phyloP scores from a whole-genome alignment of 2,797 vertebrate genomes.

The Phrynocephalus guinanensis region DNA sequence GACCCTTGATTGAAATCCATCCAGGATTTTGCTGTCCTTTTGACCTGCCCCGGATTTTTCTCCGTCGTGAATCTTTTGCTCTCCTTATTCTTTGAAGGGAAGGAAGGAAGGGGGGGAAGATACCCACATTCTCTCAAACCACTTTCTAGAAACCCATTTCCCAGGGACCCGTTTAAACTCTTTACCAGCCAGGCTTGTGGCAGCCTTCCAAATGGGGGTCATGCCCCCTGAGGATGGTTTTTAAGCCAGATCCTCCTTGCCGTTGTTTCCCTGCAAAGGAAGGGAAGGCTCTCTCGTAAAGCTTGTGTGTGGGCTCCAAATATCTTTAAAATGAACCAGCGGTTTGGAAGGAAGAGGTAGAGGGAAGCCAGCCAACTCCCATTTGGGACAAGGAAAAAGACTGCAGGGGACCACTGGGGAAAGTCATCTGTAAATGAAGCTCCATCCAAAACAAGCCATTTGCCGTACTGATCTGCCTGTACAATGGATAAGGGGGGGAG shows the following conservation, averaged over 20 bases:
- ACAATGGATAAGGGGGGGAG: slow-evolving; percentile 14
- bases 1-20: slow-evolving; percentile 34
- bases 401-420: slow-evolving; percentile 50
- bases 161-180: slow-evolving; percentile 33
- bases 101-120: background rate
- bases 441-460: slow-evolving; percentile 39
- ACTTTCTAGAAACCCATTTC: background rate
- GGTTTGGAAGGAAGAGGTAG: too few species aligned
- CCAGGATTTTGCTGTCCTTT: background rate
- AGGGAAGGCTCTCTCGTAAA: slow-evolving; percentile 3
- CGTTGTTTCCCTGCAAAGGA: background rate
- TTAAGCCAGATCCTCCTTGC: slow-evolving; percentile 9
- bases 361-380: background rate
- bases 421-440: slow-evolving; percentile 28
- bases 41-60: background rate
- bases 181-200: background rate
- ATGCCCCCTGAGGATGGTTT: slow-evolving; percentile 23
- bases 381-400: slow-evolving; percentile 18
- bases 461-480: background rate
- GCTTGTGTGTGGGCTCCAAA: background rate
- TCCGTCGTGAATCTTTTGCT: background rate
- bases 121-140: background rate
- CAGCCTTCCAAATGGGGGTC: slow-evolving; percentile 30
- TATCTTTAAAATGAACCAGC: slow-evolving; percentile 12
- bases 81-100: background rate